A percentile compares a stretch with the other conserved stretches of the same genome.
Evolutionary conservation across 2,113 vertebrate genomes (phyloP).

Genomic region (Calonectris borealis): DNA sequence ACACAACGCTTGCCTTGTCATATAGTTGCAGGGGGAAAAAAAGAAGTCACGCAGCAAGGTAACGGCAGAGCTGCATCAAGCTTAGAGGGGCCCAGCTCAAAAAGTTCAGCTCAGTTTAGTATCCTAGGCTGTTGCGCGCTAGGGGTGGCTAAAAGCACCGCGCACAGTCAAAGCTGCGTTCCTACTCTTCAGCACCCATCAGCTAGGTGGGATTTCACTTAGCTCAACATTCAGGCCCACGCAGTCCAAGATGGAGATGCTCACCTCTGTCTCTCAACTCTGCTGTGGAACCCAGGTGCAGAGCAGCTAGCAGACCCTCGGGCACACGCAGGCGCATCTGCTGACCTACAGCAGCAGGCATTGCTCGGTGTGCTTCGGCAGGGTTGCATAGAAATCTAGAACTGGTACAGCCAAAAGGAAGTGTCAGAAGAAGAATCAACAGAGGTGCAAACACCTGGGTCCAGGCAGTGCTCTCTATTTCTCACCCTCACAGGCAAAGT

Average conservation of each 20-base stretch:
- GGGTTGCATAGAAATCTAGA: not conserved
- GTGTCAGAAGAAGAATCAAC: not conserved
- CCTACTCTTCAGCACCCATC: not conserved
- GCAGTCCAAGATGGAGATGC: not conserved
- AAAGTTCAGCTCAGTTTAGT: not conserved
- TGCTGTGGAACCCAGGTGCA: fast-evolving
- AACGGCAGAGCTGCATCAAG: not conserved
- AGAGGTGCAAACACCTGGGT: not conserved
- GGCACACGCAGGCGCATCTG: not conserved
- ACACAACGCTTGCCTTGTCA: not conserved
- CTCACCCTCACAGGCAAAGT: not conserved
- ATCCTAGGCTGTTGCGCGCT: not conserved
- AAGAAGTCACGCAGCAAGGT: not conserved
- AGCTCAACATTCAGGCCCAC: not conserved
- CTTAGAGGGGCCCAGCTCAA: not conserved
- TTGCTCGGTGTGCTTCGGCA: not conserved
- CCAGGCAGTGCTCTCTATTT: not conserved
- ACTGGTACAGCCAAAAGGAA: not conserved
- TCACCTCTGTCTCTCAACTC: not conserved
- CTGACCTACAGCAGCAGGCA: not conserved
- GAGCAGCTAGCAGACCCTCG: not conserved
- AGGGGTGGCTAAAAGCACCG: not conserved
- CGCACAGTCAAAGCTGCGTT: not conserved
- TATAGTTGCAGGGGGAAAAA: not conserved
- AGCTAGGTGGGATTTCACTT: not conserved